phyloP scores from a whole-genome alignment of 2,113 vertebrate species.

The Ailuropoda melanoleuca region DNA sequence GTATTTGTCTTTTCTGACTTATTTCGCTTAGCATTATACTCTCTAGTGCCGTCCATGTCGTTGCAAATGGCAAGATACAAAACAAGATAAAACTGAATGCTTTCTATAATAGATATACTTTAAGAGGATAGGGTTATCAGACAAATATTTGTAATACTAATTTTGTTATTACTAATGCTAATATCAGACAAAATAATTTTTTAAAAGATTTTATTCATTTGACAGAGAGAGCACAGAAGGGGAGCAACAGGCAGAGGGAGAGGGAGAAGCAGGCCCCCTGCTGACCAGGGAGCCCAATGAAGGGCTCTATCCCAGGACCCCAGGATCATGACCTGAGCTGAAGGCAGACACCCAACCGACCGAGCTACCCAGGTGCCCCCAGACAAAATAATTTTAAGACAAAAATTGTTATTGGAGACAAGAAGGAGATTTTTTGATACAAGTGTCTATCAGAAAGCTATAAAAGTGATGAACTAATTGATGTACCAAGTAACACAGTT shows the following conservation, averaged over 20 bases:
- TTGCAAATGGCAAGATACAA: neutral
- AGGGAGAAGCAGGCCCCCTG: neutral
- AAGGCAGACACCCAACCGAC: neutral
- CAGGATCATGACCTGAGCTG: neutral
- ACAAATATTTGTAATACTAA: neutral
- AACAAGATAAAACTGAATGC: neutral
- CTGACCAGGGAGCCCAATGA: neutral
- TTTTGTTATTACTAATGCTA: neutral
- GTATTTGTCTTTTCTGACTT: neutral
- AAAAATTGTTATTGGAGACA: slow-evolving; percentile 2
- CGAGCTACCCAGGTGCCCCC: neutral
- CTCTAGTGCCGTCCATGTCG: neutral
- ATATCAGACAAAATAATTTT: neutral
- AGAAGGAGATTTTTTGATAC: neutral
- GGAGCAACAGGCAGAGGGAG: neutral
- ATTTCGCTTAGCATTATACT: neutral
- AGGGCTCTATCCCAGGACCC: neutral
- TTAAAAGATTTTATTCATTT: neutral
- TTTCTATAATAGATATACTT: neutral
- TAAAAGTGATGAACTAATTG: neutral
- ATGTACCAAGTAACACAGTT: neutral
- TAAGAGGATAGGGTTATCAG: neutral
- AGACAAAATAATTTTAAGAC: neutral
- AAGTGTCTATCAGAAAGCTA: neutral
- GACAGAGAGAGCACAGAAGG: neutral